Percentiles rank a stretch among this genome's conserved stretches.
Evolutionary conservation across 2,888 invertebrate species (phyloP).

Genomic region (Leptopilina drosophilae): DNA sequence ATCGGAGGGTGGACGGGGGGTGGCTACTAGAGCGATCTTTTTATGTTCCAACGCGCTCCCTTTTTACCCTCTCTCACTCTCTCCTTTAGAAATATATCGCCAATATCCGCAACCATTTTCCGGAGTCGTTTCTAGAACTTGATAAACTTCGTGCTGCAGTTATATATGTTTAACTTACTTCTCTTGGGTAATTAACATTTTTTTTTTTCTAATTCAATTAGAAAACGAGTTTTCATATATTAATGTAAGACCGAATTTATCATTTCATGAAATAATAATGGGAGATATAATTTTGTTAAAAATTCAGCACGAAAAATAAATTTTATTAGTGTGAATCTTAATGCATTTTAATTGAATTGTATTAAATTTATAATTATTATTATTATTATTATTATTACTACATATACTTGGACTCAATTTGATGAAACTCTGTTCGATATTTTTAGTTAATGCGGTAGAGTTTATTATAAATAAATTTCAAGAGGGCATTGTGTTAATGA

Average conservation of each 20-base stretch:
- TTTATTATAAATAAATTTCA: no score
- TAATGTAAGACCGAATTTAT: neutral
- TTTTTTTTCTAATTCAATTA: neutral
- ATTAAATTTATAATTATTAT: no score
- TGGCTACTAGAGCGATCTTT: slow-evolving; percentile 68
- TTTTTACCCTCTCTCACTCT: slow-evolving; percentile 58
- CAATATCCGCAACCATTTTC: slow-evolving; percentile 72
- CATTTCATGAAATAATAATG: neutral
- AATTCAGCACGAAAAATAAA: no score
- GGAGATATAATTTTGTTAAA: neutral
- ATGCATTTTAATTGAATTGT: no score
- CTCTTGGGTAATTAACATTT: slow-evolving; percentile 24
- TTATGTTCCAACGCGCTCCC: slow-evolving; percentile 75
- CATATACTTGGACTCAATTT: no score
- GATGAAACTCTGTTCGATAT: no score
- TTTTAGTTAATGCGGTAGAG: no score
- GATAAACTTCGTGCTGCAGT: slow-evolving; percentile 42
- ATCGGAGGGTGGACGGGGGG: slow-evolving; percentile 67
- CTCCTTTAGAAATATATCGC: slow-evolving; percentile 52
- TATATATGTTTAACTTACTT: slow-evolving; percentile 56
- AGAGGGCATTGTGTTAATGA: no score
- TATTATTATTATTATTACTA: no score
- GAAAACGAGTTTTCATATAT: neutral
- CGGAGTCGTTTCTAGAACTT: slow-evolving; percentile 49
- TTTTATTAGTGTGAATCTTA: no score